Conservation (phyloP, 2,888 invertebrate species). For the Drosophila flavopinicola region DNA sequence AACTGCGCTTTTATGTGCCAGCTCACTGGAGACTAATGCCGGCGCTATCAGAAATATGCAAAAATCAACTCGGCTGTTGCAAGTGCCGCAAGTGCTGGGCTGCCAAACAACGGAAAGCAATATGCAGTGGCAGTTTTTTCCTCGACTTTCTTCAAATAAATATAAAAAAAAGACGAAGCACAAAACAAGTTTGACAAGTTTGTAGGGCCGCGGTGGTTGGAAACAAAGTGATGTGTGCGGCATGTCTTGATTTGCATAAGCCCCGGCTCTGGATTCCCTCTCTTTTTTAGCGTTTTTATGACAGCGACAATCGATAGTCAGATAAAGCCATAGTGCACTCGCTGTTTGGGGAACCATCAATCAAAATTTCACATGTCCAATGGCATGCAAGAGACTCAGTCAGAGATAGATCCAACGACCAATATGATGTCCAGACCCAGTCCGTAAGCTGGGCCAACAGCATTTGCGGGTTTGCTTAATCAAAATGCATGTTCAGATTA, state of each 20-base stretch:
- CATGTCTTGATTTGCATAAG: conserved; percentile 79
- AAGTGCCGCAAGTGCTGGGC: conserved; percentile 39
- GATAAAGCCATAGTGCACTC: conserved; percentile 49
- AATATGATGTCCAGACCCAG: conserved; percentile 4
- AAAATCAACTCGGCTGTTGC: conserved; percentile 74
- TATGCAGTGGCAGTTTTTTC: conserved; percentile 58
- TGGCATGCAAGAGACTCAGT: conserved; percentile 22
- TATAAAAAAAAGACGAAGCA: conserved; percentile 11
- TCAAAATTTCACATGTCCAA: conserved; percentile 71
- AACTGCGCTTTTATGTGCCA: conserved; percentile 72
- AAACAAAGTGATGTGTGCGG: conserved; percentile 63
- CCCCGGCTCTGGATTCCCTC: conserved; percentile 36
- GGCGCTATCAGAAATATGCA: conserved; percentile 71
- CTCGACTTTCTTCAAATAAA: conserved; percentile 35
- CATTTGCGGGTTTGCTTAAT: conserved; percentile 50
- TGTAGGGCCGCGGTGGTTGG: neutral
- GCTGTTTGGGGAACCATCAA: conserved; percentile 66
- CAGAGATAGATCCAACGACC: conserved; percentile 2
- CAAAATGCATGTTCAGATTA: conserved; percentile 58
- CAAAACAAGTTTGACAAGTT: conserved; percentile 65
- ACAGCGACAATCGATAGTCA: conserved; percentile 75
- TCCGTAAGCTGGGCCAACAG: conserved; percentile 7
- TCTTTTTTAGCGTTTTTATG: conserved; percentile 65
- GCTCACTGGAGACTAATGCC: conserved; percentile 76
- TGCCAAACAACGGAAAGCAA: conserved; percentile 62